Conservation (phyloP, 2,113 vertebrate genomes). For the Arothron firmamentum region DNA sequence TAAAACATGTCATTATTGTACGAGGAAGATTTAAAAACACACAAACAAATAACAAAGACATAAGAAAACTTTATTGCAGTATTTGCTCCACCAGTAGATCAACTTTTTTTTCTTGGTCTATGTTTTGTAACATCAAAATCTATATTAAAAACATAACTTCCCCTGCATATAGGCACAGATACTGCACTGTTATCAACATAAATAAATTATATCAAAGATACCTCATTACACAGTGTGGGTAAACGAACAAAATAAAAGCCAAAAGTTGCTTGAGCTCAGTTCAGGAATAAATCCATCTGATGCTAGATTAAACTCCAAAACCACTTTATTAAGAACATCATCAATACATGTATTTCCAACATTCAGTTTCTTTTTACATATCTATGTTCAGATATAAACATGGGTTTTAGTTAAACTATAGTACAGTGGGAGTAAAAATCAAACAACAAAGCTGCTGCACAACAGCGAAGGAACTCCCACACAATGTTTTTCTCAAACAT, state of each 20-base stretch:
- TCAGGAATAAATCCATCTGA: slow-evolving; percentile 86
- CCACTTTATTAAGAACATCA: slow-evolving; percentile 99
- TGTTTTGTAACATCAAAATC: slow-evolving; percentile 97
- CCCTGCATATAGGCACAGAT: slow-evolving; percentile 91
- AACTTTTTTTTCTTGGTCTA: slow-evolving; percentile 82
- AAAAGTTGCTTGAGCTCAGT: slow-evolving; percentile 71
- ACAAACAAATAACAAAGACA: slow-evolving; percentile 89
- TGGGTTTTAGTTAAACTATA: slow-evolving; percentile 94
- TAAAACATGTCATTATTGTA: neutral
- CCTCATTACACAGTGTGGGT: slow-evolving; percentile 87
- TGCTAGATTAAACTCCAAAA: slow-evolving; percentile 99
- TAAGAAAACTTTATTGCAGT: slow-evolving; percentile 99
- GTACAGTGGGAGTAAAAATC: slow-evolving; percentile 99
- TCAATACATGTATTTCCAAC: slow-evolving; percentile 99
- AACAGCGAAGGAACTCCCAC: slow-evolving; percentile 99
- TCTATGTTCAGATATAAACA: slow-evolving; percentile 97
- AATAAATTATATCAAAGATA: slow-evolving; percentile 83
- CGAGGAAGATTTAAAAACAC: slow-evolving; percentile 5
- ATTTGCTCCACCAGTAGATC: slow-evolving; percentile 89
- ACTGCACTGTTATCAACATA: slow-evolving; percentile 92
- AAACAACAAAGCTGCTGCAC: slow-evolving; percentile 98
- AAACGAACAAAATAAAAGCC: slow-evolving; percentile 70
- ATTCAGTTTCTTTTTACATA: slow-evolving; percentile 95
- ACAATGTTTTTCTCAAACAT: slow-evolving; percentile 89
- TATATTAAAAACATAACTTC: slow-evolving; percentile 89